Evolutionary conservation across 2,888 invertebrate genomes (phyloP).

Genomic region (Bruchidius siliquastri): DNA sequence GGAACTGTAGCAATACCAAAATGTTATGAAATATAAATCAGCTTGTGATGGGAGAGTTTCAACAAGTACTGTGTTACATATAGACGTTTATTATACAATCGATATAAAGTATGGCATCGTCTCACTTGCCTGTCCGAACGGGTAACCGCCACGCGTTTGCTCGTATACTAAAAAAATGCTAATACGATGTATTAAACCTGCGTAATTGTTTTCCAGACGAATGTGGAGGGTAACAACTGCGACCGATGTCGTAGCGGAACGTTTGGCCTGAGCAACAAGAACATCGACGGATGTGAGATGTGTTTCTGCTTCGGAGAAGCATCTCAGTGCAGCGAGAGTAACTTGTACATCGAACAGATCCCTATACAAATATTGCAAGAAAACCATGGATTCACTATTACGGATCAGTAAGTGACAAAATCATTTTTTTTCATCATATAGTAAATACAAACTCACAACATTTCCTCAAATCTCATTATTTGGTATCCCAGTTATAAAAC

Average conservation of each 20-base stretch:
- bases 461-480: too few species aligned
- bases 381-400: slow-evolving; percentile 59
- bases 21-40: too few species aligned
- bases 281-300: slow-evolving; percentile 74
- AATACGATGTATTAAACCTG: too few species aligned
- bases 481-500: too few species aligned
- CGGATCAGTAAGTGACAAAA: slow-evolving; percentile 57
- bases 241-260: slow-evolving; percentile 73
- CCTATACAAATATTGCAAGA: slow-evolving; percentile 57
- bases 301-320: slow-evolving; percentile 88
- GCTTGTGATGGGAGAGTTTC: too few species aligned
- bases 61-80: too few species aligned
- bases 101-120: too few species aligned
- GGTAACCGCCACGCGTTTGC: too few species aligned
- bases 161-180: too few species aligned
- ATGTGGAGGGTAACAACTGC: slow-evolving; percentile 75
- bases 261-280: slow-evolving; percentile 66
- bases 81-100: too few species aligned
- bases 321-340: slow-evolving; percentile 66
- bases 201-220: slow-evolving; percentile 49
- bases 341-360: slow-evolving; percentile 60
- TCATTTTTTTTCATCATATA: slow-evolving; percentile 2
- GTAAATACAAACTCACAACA: not conserved
- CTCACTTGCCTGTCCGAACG: too few species aligned
- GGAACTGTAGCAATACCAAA: too few species aligned